Evolutionary conservation across 2,888 invertebrate species (phyloP).

Genomic region (Archips crataeganus): DNA sequence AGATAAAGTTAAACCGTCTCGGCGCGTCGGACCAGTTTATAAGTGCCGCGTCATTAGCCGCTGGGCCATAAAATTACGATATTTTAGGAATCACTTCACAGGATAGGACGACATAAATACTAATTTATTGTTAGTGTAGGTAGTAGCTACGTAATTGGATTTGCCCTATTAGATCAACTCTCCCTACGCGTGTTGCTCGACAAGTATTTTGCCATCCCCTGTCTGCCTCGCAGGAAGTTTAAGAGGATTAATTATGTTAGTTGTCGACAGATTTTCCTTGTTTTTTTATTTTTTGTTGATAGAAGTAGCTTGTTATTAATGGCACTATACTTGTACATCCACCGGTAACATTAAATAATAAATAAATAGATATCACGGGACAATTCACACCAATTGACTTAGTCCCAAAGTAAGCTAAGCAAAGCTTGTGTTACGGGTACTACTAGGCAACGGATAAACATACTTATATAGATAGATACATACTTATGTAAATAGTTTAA

Average conservation of each 20-base stretch:
- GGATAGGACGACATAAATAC: constrained; percentile 28
- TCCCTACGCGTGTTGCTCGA: constrained; percentile 17
- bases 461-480: no score
- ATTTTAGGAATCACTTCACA: constrained; percentile 39
- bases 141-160: constrained; percentile 45
- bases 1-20: constrained; percentile 24
- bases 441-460: no score
- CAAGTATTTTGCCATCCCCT: constrained; percentile 18
- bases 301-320: neutral
- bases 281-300: neutral
- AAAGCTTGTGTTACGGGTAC: no score
- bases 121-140: constrained; percentile 43
- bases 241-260: constrained; percentile 7
- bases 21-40: constrained; percentile 9
- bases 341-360: no score
- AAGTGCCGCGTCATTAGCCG: constrained; percentile 18
- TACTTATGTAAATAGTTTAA: no score
- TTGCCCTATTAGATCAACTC: constrained; percentile 43
- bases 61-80: constrained; percentile 24
- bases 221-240: constrained; percentile 5
- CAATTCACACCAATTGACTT: no score
- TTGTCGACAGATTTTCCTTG: constrained; percentile 2
- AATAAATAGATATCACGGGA: no score
- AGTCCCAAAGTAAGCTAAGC: no score
- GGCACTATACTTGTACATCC: neutral